phyloP scores from a whole-genome alignment of 53 echinoderm and acorn worm species.

The Luidia sarsii region DNA sequence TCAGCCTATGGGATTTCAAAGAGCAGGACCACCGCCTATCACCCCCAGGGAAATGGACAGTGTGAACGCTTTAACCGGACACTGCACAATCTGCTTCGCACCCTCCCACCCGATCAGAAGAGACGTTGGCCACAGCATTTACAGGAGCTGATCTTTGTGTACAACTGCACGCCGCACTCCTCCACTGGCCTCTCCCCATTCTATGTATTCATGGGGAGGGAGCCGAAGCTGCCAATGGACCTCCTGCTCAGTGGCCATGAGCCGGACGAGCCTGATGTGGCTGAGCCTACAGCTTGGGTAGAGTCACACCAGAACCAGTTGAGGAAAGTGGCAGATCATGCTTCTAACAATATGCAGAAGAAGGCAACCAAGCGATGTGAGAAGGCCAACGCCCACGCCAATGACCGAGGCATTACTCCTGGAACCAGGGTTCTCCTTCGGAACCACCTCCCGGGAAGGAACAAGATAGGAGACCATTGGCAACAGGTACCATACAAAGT shows the following conservation, averaged over 20 bases:
- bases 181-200: conserved; percentile 24
- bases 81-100: conserved; percentile 29
- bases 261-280: neutral
- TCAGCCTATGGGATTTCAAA: neutral
- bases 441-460: conserved; percentile 3
- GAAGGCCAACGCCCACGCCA: neutral
- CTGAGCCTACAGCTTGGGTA: conserved; percentile 16
- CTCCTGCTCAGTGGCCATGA: neutral
- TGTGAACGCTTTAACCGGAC: too few species aligned
- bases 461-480: conserved; percentile 41
- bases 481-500: conserved; percentile 19
- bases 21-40: too few species aligned
- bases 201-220: conserved; percentile 21
- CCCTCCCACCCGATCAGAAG: conserved; percentile 4
- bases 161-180: conserved; percentile 18
- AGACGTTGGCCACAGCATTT: conserved; percentile 1
- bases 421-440: conserved; percentile 3
- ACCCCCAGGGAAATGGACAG: too few species aligned
- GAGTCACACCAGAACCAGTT: neutral
- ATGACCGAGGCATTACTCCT: neutral
- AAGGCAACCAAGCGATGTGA: conserved; percentile 6
- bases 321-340: neutral
- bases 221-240: conserved; percentile 32
- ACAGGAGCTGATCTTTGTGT: conserved; percentile 5
- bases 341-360: neutral